These are phyloP conservation scores for Choreutis nemorana DNA, from an alignment of 2,888 invertebrate genomes.

Conservation along the genomic window DNA sequence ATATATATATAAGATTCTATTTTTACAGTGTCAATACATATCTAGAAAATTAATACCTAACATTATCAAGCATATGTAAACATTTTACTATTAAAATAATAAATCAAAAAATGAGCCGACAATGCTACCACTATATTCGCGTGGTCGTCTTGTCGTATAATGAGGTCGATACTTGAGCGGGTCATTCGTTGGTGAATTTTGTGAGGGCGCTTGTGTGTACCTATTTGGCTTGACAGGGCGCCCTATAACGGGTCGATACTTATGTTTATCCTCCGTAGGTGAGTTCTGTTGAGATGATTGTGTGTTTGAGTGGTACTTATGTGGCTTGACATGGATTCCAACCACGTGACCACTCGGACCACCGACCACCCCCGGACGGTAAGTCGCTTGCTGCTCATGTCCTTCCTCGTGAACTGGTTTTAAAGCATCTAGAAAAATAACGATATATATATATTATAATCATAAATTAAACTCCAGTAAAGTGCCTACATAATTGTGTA, in stretches of 20 bases:
- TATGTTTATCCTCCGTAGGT: too few species aligned
- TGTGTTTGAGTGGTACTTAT: too few species aligned
- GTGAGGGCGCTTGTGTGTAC: conserved; percentile 14
- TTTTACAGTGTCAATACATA: too few species aligned
- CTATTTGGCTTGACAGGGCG: conserved; percentile 31
- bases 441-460: background rate
- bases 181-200: conserved; percentile 10
- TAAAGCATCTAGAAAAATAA: conserved; percentile 28
- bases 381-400: conserved; percentile 22
- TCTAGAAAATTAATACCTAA: too few species aligned
- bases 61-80: too few species aligned
- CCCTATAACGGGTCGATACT: too few species aligned
- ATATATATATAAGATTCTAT: too few species aligned
- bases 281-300: too few species aligned
- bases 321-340: too few species aligned
- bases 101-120: conserved; percentile 48
- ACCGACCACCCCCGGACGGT: conserved; percentile 38
- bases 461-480: conserved; percentile 1
- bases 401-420: conserved; percentile 46
- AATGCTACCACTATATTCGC: conserved; percentile 21
- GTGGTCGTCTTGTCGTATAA: conserved; percentile 15
- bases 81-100: conserved; percentile 34
- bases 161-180: conserved; percentile 4
- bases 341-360: conserved; percentile 34
- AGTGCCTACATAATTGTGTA: too few species aligned